Percentiles rank a stretch among this genome's conserved stretches.
Conservation (phyloP, 53 echinoderm and acorn worm genomes). For the Holothuria scabra region DNA sequence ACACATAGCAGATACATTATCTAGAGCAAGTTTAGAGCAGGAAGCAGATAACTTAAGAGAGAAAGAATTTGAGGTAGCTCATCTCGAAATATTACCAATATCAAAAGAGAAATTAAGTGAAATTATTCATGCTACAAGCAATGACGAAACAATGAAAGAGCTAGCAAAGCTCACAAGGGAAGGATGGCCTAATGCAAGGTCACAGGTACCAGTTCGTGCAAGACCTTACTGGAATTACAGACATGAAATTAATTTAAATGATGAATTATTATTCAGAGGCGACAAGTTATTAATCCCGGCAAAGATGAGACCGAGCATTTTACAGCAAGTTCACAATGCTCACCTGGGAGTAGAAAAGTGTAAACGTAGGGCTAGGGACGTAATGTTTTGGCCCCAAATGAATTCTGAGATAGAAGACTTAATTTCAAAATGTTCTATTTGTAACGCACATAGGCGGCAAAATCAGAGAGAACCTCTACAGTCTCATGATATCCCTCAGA, state of each 20-base stretch:
- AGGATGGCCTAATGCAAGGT: conserved; percentile 35
- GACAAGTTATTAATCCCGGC: background rate
- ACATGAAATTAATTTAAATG: conserved; percentile 51
- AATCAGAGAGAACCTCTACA: conserved; percentile 1
- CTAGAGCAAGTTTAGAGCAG: no score
- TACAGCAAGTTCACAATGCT: no score
- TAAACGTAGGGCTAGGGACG: background rate
- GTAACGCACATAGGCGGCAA: conserved; percentile 13
- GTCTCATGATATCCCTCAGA: no score
- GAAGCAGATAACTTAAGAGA: no score
- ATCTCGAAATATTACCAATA: no score
- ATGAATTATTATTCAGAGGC: conserved; percentile 42
- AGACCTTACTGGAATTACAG: conserved; percentile 53
- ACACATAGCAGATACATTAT: conserved; percentile 41
- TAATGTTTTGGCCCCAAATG: conserved; percentile 59
- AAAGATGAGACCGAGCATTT: no score
- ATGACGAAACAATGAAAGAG: conserved; percentile 14
- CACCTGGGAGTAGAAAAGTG: background rate
- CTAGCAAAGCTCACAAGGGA: background rate
- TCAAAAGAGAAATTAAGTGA: no score
- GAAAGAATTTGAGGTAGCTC: no score
- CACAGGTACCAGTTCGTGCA: background rate
- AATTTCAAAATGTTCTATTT: no score
- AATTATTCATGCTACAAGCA: conserved; percentile 14
- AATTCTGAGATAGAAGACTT: no score